phyloP scores from a whole-genome alignment of 1,140 invertebrate genomes.

The Notospermus geniculatus region DNA sequence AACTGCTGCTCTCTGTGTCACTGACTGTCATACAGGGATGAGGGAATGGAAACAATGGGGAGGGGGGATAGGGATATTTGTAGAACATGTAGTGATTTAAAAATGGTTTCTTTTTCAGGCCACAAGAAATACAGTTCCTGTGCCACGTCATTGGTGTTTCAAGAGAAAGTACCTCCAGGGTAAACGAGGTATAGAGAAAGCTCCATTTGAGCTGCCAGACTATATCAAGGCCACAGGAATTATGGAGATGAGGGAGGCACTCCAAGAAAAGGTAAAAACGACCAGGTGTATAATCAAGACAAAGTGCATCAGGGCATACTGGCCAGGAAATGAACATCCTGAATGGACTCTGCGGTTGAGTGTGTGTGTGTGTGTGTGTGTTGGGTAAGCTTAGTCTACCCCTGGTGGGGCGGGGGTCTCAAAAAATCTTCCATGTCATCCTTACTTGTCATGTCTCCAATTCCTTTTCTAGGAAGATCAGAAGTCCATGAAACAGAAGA shows the following conservation, averaged over 20 bases:
- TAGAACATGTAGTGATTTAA: background rate
- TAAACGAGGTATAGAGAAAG: conserved; percentile 98
- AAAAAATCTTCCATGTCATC: too few species aligned
- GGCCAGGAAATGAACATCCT: too few species aligned
- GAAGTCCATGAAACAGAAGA: conserved; percentile 96
- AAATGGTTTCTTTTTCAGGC: conserved; percentile 51
- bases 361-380: too few species aligned
- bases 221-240: conserved; percentile 99
- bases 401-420: too few species aligned
- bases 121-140: conserved; percentile 91
- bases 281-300: too few species aligned
- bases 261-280: conserved; percentile 90
- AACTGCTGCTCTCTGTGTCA: too few species aligned
- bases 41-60: too few species aligned
- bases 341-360: too few species aligned
- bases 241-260: conserved; percentile 97
- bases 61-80: background rate
- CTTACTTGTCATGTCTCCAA: background rate
- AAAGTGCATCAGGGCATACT: too few species aligned
- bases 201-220: conserved; percentile 96
- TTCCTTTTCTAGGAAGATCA: conserved; percentile 72
- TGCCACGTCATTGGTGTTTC: conserved; percentile 99
- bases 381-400: too few species aligned
- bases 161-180: conserved; percentile 96
- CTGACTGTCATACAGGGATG: background rate